Evolutionary conservation across 1,140 invertebrate genomes (phyloP).

Genomic region (Scaptomyza hsui): DNA sequence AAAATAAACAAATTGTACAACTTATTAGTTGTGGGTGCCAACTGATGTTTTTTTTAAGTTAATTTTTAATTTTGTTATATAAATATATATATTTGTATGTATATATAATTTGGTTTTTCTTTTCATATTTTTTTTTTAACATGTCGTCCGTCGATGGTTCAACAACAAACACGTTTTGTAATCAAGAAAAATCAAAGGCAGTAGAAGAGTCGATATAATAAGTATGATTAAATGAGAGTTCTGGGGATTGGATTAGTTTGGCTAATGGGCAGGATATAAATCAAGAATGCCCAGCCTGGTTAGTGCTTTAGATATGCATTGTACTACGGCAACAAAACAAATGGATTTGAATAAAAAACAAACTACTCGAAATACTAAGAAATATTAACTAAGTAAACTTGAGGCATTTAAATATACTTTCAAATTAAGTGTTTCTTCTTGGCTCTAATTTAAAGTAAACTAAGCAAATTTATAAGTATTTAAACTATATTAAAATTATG

Average conservation of each 20-base stretch:
- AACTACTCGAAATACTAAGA: slow-evolving; percentile 39
- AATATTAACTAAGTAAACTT: slow-evolving; percentile 39
- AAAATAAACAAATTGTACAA: slow-evolving; percentile 76
- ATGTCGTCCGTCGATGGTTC: slow-evolving; percentile 38
- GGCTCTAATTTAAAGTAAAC: slow-evolving; percentile 32
- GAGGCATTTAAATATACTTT: background rate
- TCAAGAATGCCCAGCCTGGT: slow-evolving; percentile 12
- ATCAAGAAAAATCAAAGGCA: slow-evolving; percentile 48
- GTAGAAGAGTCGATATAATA: slow-evolving; percentile 23
- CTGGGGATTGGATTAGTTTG: slow-evolving; percentile 9
- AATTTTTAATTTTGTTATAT: slow-evolving; percentile 28
- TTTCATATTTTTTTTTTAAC: slow-evolving; percentile 41
- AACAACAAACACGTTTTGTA: slow-evolving; percentile 53
- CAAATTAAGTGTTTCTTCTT: background rate
- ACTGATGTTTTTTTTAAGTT: slow-evolving; percentile 30
- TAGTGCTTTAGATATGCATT: slow-evolving; percentile 11
- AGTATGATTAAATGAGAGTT: slow-evolving; percentile 12
- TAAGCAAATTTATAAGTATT: slow-evolving; percentile 28
- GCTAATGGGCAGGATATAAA: slow-evolving; percentile 20
- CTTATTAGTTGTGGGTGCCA: slow-evolving; percentile 75
- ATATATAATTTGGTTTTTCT: slow-evolving; percentile 50
- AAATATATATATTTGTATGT: slow-evolving; percentile 37
- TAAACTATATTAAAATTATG: slow-evolving; percentile 28
- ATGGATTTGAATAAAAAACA: slow-evolving; percentile 26
- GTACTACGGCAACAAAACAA: slow-evolving; percentile 31